Conservation (phyloP, 2,888 invertebrate genomes). For the Hydroisotoma schaefferi region DNA sequence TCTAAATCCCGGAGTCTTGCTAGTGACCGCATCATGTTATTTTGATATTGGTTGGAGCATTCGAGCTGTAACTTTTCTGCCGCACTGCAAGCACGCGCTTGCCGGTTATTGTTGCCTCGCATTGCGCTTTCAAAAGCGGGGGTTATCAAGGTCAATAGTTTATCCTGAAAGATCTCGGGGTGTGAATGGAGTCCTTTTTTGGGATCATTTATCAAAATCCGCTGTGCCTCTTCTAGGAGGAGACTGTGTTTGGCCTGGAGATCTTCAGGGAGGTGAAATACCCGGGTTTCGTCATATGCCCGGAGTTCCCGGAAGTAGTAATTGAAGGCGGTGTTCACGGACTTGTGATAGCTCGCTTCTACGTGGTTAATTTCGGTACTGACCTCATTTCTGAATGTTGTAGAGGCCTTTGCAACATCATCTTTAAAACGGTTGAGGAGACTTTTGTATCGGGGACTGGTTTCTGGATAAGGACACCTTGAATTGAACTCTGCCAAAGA, state of each 20-base stretch:
- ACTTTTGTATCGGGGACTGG: neutral
- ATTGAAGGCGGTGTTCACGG: neutral
- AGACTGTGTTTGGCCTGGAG: neutral
- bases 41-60: slow-evolving; percentile 13
- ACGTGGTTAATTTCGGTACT: neutral
- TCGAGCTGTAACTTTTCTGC: slow-evolving; percentile 15
- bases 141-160: slow-evolving; percentile 3
- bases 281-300: neutral
- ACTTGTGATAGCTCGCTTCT: slow-evolving; percentile 5
- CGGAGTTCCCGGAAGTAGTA: slow-evolving; percentile 1
- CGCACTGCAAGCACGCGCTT: slow-evolving; percentile 4
- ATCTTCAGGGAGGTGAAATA: slow-evolving; percentile 1
- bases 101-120: neutral
- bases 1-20: slow-evolving; percentile 7
- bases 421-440: neutral
- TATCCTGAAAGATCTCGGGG: slow-evolving; percentile 9
- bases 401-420: neutral
- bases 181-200: slow-evolving; percentile 6
- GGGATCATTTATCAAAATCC: neutral
- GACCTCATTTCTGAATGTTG: neutral
- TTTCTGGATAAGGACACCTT: neutral
- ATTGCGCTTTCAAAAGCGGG: too few relatives aligned
- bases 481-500: neutral
- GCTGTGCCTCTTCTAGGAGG: neutral
- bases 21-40: slow-evolving; percentile 15